phyloP scores from a whole-genome alignment of 2,888 invertebrate species.

The Drosophila buzzatii region DNA sequence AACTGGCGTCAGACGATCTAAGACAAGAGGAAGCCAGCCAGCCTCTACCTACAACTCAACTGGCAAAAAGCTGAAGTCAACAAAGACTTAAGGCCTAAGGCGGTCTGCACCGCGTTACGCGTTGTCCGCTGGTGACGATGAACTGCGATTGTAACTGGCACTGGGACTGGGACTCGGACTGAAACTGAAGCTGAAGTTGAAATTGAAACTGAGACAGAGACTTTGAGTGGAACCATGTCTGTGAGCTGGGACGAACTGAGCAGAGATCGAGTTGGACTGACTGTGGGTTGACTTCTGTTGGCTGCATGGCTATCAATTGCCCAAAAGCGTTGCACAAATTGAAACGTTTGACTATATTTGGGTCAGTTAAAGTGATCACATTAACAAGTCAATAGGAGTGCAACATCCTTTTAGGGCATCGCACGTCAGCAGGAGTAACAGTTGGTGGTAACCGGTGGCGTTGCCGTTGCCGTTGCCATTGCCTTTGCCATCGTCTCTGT shows the following conservation, averaged over 20 bases:
- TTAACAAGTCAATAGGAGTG: conserved; percentile 83
- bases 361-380: conserved; percentile 83
- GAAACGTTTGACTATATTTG: conserved; percentile 84
- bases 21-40: conserved; percentile 55
- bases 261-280: conserved; percentile 27
- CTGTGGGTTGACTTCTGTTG: conserved; percentile 62
- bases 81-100: conserved; percentile 59
- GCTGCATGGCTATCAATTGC: conserved; percentile 77
- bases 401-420: conserved; percentile 83
- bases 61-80: conserved; percentile 41
- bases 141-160: conserved; percentile 52
- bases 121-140: conserved; percentile 74
- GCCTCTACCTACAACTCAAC: conserved; percentile 47
- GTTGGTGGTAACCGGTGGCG: conserved; percentile 62
- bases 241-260: background rate
- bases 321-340: conserved; percentile 82
- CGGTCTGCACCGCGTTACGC: conserved; percentile 76
- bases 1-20: conserved; percentile 74
- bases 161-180: conserved; percentile 21
- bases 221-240: conserved; percentile 10
- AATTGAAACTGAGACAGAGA: conserved; percentile 2
- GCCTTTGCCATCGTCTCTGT: background rate
- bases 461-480: conserved; percentile 43
- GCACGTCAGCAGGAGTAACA: conserved; percentile 72
- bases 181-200: conserved; percentile 9